phyloP scores from a whole-genome alignment of 2,113 vertebrate genomes.

The Condylura cristata region DNA sequence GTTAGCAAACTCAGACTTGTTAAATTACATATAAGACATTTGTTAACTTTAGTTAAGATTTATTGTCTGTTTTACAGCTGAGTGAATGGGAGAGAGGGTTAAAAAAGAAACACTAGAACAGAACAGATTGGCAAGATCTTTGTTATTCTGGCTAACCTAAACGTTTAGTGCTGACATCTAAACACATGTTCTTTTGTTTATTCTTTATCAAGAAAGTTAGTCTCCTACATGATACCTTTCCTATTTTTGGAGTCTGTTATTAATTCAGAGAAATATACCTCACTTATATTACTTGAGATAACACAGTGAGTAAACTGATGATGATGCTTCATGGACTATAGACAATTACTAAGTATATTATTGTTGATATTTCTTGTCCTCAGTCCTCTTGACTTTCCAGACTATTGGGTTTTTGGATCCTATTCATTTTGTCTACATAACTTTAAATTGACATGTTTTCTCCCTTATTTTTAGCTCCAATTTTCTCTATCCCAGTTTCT shows the following conservation, averaged over 20 bases:
- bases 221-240: neutral
- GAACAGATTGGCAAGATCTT: neutral
- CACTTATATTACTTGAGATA: neutral
- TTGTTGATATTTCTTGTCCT: neutral
- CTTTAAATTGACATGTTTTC: neutral
- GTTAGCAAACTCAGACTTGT: neutral
- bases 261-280: neutral
- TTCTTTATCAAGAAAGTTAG: neutral
- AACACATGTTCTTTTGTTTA: slow-evolving; percentile 2
- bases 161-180: neutral
- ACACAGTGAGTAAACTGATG: neutral
- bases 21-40: neutral
- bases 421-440: neutral
- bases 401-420: neutral
- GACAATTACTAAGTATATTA: neutral
- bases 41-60: neutral
- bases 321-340: neutral
- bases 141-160: slow-evolving; percentile 6
- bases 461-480: neutral
- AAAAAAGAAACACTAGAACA: neutral
- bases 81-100: neutral
- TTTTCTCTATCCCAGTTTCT: neutral
- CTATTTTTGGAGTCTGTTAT: neutral
- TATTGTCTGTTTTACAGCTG: neutral
- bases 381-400: neutral